Evolutionary conservation across 1,140 invertebrate genomes (phyloP), one percentile per base, ranked within the genome.

Genomic region (Hyles vespertilio): DNA sequence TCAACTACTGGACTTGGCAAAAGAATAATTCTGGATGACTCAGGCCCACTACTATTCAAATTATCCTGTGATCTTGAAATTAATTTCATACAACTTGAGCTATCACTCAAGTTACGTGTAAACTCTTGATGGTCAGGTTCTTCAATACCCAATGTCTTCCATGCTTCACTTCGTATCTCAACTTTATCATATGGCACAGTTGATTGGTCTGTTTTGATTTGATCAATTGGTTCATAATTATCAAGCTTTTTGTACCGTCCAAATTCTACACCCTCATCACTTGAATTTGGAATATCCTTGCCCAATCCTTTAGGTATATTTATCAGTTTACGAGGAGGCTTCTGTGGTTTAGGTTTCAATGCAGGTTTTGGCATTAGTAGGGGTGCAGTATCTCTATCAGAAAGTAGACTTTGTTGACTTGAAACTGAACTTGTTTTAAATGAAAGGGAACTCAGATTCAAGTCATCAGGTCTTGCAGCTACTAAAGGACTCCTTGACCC

Each of bases 101-200:
- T 87, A 44, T 87, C 81, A 32, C 63, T 73, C 61, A 87, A 75
- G 66, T 84, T 84, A 6, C 79, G 84, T 22, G 81, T 83, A 59
- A 84, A 89, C 58, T 90, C 93, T 4, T 90, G 92, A 70, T 95
- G 94, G 59, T 91, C 90, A 7, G 94, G 90, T 47, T 92, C 92
- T 71, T 93, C 92, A n/a, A 94, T 90, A 10, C 94, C 94, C 48
- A 94, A 89, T 1, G 94, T 95, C 77, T 92, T 93, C 94, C 94
- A 95, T 44, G 94, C 94, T 62, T 95, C 92, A 69, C 91, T 94
- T 56, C 93, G 84, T 33, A 93, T 90, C 87, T 94, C 92, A 3
- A 95, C 91, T 67, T 92, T 86, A 69, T 94, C 94, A 76, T 95
- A 95, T 50, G 92, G 85, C 80, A 91, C 79, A 47, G 78, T 72